phyloP scores from a whole-genome alignment of 2,113 vertebrate species.

The Ellobius talpinus region DNA sequence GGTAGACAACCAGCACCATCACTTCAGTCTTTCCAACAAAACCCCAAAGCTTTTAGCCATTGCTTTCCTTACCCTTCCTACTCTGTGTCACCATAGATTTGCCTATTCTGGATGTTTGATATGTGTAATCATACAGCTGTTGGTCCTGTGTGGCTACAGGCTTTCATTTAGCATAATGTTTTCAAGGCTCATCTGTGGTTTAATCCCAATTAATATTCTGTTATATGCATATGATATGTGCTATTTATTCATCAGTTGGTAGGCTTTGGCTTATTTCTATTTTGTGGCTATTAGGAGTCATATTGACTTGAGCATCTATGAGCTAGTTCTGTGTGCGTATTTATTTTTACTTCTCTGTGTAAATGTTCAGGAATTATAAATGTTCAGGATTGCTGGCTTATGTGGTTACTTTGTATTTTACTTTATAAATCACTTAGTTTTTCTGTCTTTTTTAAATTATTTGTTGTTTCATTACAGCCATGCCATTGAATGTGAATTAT shows the following conservation, averaged over 20 bases:
- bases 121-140: not conserved
- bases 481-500: not conserved
- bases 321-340: not conserved
- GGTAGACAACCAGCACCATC: not conserved
- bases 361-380: not conserved
- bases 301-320: not conserved
- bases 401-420: constrained; percentile 21
- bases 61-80: not conserved
- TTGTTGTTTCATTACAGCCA: not conserved
- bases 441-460: not conserved
- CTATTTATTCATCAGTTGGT: constrained; percentile 17
- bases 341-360: constrained; percentile 18
- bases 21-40: not conserved
- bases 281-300: not conserved
- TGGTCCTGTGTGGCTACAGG: not conserved
- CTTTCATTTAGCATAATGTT: constrained; percentile 23
- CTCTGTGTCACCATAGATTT: not conserved
- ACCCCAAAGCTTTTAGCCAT: not conserved
- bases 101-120: not conserved
- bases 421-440: not conserved
- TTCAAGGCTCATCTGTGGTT: not conserved
- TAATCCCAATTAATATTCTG: constrained; percentile 25
- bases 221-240: not conserved
- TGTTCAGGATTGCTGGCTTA: not conserved
- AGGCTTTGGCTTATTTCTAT: constrained; percentile 16